Evolutionary conservation across 2,113 vertebrate genomes (phyloP).

Genomic region (Synodontis membranacea): DNA sequence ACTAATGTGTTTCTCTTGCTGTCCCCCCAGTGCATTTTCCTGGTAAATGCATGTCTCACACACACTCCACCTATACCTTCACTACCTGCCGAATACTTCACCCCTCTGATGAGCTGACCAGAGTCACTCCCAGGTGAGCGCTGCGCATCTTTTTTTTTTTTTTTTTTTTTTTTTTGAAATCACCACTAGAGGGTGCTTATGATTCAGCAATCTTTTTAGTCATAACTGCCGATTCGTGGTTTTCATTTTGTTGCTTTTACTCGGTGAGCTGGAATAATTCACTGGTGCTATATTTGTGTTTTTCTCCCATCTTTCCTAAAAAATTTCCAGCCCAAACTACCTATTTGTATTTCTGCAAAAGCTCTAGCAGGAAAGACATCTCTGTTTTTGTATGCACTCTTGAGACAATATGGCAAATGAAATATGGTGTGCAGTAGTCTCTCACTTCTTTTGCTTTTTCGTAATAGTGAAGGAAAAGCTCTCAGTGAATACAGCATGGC

Average conservation of each 20-base stretch:
- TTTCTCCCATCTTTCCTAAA: not conserved
- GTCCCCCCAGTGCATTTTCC: constrained; percentile 86
- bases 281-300: not conserved
- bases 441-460: not conserved
- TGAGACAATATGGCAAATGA: not conserved
- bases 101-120: constrained; percentile 92
- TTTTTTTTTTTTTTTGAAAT: no score
- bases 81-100: constrained; percentile 98
- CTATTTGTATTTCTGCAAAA: not conserved
- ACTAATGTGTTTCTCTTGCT: constrained; percentile 33
- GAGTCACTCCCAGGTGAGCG: constrained; percentile 91
- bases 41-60: constrained; percentile 96
- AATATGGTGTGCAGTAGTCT: not conserved
- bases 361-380: not conserved
- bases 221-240: not conserved
- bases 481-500: not conserved
- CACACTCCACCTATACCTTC: constrained; percentile 96
- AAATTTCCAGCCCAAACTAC: not conserved
- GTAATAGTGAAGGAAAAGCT: not conserved
- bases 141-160: not conserved
- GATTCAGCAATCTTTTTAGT: not conserved
- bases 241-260: not conserved
- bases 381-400: not conserved
- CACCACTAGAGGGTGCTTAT: constrained; percentile 20
- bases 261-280: not conserved